Evolutionary conservation across 2,888 invertebrate genomes (phyloP), one percentile per base, ranked within the genome.

Genomic region (Eupithecia pulchellata): DNA sequence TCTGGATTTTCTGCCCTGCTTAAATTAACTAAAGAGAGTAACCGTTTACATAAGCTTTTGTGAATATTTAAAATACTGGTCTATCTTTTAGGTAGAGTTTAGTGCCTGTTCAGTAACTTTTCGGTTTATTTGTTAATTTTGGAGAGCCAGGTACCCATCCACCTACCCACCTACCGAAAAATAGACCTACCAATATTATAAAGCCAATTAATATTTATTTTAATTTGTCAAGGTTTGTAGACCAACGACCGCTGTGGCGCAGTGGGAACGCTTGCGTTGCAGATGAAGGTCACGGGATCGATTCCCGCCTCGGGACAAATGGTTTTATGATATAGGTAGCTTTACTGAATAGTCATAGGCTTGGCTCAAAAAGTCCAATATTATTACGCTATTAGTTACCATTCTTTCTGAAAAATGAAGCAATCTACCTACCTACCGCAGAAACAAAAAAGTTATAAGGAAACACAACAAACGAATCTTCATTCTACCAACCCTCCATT

Each of bases 1-100:
- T 75, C 74, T 80, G 80, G 80, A 82, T 78, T 80, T 78, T 77
- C 77, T 75, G 72, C 72, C 73, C 69, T 79, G 76, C 79, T 81
- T 84, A 80, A 79, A 79, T 81, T 75, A 77, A 72, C 73, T 75
- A 75, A 77, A 75, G 77, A 77, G 76, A 74, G 76, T 76, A 76
- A 73, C 77, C 71, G 75, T 77, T 77, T 77, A 74, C 77, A 72
- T 73, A 77, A 73, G 75, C 74, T 76, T 77, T 77, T 75, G 72
- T 71, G 66, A 73, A 73, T 75, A 76, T 66, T 71, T 76, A 67
- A 71, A 71, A 72, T 76, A 69, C 72, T 32, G 60, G 32, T 67
- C 34, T 55, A 67, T 64, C 61, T 69, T 68, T 71, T 42, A 58
- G 17, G 42, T 47, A 17, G 17, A 57, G 29, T 57, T 57, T 57